Base-by-base conservation (phyloP, 2,797 vertebrate species). In the Geotrypetes seraphini region DNA sequence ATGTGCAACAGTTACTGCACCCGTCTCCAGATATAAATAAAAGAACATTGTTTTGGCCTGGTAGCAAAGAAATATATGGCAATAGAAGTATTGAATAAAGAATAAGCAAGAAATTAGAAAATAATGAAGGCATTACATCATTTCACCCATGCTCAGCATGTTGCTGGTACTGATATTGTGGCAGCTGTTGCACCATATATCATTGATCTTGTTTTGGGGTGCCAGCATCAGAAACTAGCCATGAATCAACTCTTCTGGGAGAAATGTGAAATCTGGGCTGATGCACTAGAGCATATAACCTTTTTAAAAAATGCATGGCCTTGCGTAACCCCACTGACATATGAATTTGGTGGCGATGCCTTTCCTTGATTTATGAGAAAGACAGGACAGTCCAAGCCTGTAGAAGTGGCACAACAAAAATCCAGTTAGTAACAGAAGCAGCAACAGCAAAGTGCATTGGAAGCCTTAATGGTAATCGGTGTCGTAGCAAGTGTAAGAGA, bases 341-440 rank as follows among this genome's bases (percentile, higher is more conserved):
- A 31, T 31, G 28, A 46, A 41, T 42, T n/a, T 55, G 12, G 16
- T 25, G 29, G 13, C 19, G 25, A 39, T 24, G 32, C 17, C 36
- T 16, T 29, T 41, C 53, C 19, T 36, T 39, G 27, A 51, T 39
- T 36, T 55, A 48, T 43, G 42, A 38, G 44, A 19, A 22, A 33
- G 14, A 16, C 4, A 12, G 9, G 7, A 3, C 24, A 26, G n/a
- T n/a, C n/a, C n/a, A n/a, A n/a, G n/a, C n/a, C n/a, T n/a, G n/a
- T n/a, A n/a, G n/a, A n/a, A n/a, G n/a, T n/a, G n/a, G n/a, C n/a
- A n/a, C n/a, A n/a, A n/a, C n/a, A n/a, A n/a, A n/a, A n/a, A n/a
- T n/a, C n/a, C n/a, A n/a, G n/a, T n/a, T n/a, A n/a, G n/a, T n/a
- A n/a, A n/a, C n/a, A n/a, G n/a, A n/a, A n/a, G n/a, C n/a, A n/a